These are phyloP conservation scores for Spea hammondii DNA, from an alignment of 2,797 vertebrate species.

Conservation along the genomic window DNA sequence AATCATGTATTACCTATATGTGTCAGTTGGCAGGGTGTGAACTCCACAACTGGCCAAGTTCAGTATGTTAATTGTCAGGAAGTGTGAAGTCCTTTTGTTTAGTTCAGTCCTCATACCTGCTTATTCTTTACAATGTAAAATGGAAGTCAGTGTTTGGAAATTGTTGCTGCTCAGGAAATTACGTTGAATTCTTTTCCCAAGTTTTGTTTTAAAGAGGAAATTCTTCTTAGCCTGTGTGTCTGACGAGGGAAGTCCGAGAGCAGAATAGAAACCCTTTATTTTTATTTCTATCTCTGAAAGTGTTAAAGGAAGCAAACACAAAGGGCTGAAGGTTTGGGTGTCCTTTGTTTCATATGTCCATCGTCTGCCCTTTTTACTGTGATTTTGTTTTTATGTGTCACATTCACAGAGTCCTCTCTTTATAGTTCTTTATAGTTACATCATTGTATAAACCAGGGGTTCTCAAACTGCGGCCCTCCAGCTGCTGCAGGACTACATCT, in stretches of 20 bases:
- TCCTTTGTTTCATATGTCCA: slow-evolving; percentile 5
- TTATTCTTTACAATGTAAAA: slow-evolving; percentile 1
- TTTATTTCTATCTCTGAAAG: neutral
- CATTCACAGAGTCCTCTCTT: too few species aligned
- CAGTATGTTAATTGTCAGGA: neutral
- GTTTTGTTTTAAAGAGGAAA: slow-evolving; percentile 18
- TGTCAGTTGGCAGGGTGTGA: too few species aligned
- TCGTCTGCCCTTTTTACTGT: slow-evolving; percentile 3
- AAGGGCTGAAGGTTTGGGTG: neutral
- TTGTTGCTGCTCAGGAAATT: slow-evolving; percentile 8
- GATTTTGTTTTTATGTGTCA: slow-evolving; percentile 1
- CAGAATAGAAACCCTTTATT: too few species aligned
- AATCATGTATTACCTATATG: too few species aligned
- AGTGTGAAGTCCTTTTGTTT: slow-evolving; percentile 2
- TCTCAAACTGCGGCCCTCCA: too few species aligned
- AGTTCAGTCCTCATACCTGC: neutral
- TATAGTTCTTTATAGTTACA: too few species aligned
- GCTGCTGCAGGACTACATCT: too few species aligned
- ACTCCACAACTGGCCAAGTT: too few species aligned
- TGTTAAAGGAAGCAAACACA: slow-evolving; percentile 40
- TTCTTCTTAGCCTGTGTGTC: slow-evolving; percentile 18
- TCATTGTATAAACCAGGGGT: too few species aligned
- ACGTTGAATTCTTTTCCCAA: slow-evolving; percentile 1
- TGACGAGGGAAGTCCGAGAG: neutral
- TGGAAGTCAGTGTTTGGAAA: slow-evolving; percentile 11